Conservation (phyloP, 1,140 invertebrate species). For the Caenorhabditis briggsae region DNA sequence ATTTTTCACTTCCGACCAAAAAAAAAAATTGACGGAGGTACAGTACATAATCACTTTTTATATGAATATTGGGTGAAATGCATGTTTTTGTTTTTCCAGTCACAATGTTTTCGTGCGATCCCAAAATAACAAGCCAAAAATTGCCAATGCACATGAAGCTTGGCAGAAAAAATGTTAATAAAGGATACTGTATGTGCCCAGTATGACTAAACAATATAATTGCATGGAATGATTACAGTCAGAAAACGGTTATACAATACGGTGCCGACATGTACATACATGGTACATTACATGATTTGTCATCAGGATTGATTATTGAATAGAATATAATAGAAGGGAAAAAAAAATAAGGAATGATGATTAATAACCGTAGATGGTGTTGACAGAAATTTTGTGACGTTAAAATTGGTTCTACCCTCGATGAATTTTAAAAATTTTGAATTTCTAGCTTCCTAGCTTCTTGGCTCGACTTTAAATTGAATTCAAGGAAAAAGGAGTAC, state of each 20-base stretch:
- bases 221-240: conserved; percentile 46
- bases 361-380: not conserved
- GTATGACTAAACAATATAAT: conserved; percentile 45
- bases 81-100: not conserved
- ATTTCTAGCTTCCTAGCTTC: too few relatives aligned
- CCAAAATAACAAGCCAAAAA: not conserved
- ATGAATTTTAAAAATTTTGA: not conserved
- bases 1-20: not conserved
- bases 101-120: not conserved
- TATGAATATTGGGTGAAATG: not conserved
- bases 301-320: not conserved
- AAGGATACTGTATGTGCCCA: conserved; percentile 24
- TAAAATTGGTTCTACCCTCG: not conserved
- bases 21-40: too few relatives aligned
- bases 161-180: conserved; percentile 26
- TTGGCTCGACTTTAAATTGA: too few relatives aligned
- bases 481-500: too few relatives aligned
- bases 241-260: conserved; percentile 24
- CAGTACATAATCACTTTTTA: too few relatives aligned
- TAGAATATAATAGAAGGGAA: conserved; percentile 34
- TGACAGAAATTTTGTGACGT: not conserved
- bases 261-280: conserved; percentile 43
- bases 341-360: conserved; percentile 15
- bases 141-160: not conserved
- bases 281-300: conserved; percentile 44